Base-by-base conservation (phyloP, 2,797 vertebrate genomes). In the Arremon brunneinucha region DNA sequence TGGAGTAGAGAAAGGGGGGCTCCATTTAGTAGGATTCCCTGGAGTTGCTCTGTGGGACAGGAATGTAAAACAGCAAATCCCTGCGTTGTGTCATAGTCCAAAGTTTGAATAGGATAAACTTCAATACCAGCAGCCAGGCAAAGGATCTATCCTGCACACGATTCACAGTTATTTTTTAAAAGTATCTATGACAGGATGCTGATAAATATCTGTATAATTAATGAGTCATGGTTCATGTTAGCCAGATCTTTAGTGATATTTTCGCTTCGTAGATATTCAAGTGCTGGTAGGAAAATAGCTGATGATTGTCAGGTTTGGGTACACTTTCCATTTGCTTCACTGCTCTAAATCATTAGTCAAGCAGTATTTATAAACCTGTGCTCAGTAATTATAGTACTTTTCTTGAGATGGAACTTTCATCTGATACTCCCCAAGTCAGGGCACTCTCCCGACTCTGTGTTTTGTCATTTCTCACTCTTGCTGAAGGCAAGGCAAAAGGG, bases 191-290 rank as follows among this genome's bases (percentile, higher is more conserved):
- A 78, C 92, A 95, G 94, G 83, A 88, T 89, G 82, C 89, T 93
- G 92, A 94, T 96, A 91, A 92, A 81, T 94, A 93, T 81, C 87
- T 59, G 39, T 89, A 28, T 94, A 91, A 88, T 94, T 96, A 91
- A 88, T 90, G 90, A 96, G 62, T 93, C 84, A 37, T 69, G 69
- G 83, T 79, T 85, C 67, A 7, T 39, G 35, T 50, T 86, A 89
- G 37, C 69, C 62, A 79, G 69, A 72, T 72, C 67, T 93, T 65
- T 30, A 34, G 65, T 75, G 93, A 57, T 87, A 57, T 85, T 93
- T 95, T 91, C 1, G 0, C 75, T 86, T 78, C 68, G 5, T 26
- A 89, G 91, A 21, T 90, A 62, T 84, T 93, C 46, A 44, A 30
- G 46, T 30, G 35, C 56, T 17, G 1, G 60, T 91, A 84, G 69